Conservation (phyloP, 2,797 vertebrate genomes). For the Merluccius polli region DNA sequence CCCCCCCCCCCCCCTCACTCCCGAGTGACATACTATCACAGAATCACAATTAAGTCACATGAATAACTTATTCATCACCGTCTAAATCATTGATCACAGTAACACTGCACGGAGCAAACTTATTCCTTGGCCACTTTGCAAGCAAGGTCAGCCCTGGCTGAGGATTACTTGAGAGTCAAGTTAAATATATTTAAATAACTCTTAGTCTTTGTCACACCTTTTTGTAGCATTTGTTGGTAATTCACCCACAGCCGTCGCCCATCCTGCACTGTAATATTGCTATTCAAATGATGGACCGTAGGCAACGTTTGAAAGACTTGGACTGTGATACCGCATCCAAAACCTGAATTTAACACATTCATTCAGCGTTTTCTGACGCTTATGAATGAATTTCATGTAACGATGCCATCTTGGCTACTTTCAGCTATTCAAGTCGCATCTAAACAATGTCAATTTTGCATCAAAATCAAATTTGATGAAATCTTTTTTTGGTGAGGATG, state of each 20-base stretch:
- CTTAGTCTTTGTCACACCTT: neutral
- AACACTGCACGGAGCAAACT: neutral
- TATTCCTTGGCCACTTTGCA: neutral
- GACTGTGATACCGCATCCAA: neutral
- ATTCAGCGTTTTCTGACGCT: neutral
- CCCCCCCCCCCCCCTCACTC: slow-evolving; percentile 2
- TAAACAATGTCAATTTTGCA: neutral
- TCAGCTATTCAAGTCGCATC: neutral
- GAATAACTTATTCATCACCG: slow-evolving; percentile 29
- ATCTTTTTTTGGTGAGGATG: too few relatives aligned
- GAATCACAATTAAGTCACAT: slow-evolving; percentile 28
- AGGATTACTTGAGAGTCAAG: neutral
- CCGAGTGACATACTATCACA: slow-evolving; percentile 15
- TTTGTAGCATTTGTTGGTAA: neutral
- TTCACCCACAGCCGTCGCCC: neutral
- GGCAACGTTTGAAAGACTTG: neutral
- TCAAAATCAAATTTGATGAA: too few relatives aligned
- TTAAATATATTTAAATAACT: neutral
- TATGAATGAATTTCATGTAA: neutral
- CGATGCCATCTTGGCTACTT: neutral
- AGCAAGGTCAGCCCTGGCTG: neutral
- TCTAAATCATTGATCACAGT: neutral
- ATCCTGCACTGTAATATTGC: neutral
- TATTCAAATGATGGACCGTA: neutral
- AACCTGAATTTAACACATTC: neutral